phyloP scores from a whole-genome alignment of 2,888 invertebrate species.

The Pollenia amentaria region DNA sequence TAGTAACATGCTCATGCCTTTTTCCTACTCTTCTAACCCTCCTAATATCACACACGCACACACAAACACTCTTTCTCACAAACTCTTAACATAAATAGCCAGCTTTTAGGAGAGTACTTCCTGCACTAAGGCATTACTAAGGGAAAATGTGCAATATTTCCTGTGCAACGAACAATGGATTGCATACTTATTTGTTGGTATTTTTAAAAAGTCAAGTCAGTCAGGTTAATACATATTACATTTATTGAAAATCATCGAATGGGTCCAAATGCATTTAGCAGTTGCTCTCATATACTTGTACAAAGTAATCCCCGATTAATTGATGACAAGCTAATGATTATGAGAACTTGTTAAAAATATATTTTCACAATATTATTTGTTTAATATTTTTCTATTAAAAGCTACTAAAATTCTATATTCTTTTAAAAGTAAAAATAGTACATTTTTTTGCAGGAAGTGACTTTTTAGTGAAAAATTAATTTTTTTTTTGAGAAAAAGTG shows the following conservation, averaged over 20 bases:
- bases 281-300: too few species aligned
- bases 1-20: not conserved
- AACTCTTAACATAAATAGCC: not conserved
- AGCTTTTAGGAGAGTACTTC: conserved; percentile 19
- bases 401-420: too few species aligned
- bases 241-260: conserved; percentile 36
- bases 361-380: too few species aligned
- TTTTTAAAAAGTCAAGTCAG: not conserved
- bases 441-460: too few species aligned
- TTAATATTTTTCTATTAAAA: too few species aligned
- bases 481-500: too few species aligned
- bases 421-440: too few species aligned
- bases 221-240: conserved; percentile 16
- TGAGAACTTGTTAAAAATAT: too few species aligned
- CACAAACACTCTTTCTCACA: not conserved
- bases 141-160: conserved; percentile 26
- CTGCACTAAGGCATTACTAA: conserved; percentile 31
- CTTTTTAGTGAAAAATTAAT: too few species aligned
- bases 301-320: too few species aligned
- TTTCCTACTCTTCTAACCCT: not conserved
- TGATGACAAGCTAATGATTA: too few species aligned
- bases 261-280: not conserved
- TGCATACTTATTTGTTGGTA: not conserved
- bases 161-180: conserved; percentile 5
- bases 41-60: not conserved